Percentiles rank a stretch among this genome's conserved stretches.
These are phyloP conservation scores for Larimichthys crocea DNA, from an alignment of 2,113 vertebrate species.

Conservation along the genomic window DNA sequence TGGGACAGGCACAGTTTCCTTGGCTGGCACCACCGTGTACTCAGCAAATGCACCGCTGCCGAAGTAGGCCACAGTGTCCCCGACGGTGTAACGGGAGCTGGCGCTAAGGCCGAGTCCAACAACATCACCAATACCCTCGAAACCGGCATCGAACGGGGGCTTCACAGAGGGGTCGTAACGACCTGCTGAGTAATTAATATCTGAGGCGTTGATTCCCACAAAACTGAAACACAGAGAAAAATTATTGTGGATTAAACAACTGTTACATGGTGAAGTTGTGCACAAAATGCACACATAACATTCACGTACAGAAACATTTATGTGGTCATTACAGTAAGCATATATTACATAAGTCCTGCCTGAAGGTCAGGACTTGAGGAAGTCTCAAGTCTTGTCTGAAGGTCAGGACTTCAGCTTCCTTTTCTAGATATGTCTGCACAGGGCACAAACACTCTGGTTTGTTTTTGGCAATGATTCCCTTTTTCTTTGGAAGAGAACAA, in stretches of 20 bases:
- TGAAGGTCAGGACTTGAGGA: background rate
- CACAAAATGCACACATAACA: background rate
- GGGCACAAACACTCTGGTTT: constrained; percentile 56
- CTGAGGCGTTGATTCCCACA: constrained; percentile 94
- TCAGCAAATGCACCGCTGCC: constrained; percentile 90
- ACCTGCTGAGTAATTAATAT: constrained; percentile 94
- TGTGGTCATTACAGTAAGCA: constrained; percentile 31
- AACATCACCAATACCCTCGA: constrained; percentile 93
- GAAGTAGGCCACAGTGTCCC: constrained; percentile 90
- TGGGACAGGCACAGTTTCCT: constrained; percentile 83
- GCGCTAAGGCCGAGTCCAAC: constrained; percentile 92
- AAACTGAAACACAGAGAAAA: constrained; percentile 84
- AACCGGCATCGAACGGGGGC: constrained; percentile 90
- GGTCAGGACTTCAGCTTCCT: constrained; percentile 65
- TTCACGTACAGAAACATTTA: background rate
- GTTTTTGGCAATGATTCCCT: constrained; percentile 70
- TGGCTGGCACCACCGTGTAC: constrained; percentile 88
- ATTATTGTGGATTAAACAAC: constrained; percentile 25
- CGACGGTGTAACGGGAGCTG: constrained; percentile 86
- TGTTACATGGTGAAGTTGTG: background rate
- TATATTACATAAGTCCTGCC: no score
- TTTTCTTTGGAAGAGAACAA: constrained; percentile 59
- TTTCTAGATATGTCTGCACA: constrained; percentile 40
- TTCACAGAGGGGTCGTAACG: constrained; percentile 88
- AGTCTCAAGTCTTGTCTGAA: constrained; percentile 28